Evolutionary conservation across 2,113 vertebrate species (phyloP).

Genomic region (Cnemophilus loriae): DNA sequence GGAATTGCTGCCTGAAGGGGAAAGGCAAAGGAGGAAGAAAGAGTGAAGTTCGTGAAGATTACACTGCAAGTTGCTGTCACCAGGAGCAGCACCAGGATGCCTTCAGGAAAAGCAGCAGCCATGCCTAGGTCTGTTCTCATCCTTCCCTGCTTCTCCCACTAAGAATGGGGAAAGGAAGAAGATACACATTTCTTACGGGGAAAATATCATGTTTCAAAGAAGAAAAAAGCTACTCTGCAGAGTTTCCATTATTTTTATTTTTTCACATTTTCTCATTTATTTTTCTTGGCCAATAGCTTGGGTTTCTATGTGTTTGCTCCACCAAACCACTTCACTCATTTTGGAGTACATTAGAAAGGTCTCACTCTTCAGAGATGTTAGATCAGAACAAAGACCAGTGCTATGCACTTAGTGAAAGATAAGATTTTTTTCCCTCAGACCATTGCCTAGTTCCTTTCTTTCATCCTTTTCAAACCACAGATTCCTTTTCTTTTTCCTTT

Average conservation of each 20-base stretch:
- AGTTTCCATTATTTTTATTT: background rate
- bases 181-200: background rate
- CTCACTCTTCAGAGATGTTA: background rate
- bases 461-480: background rate
- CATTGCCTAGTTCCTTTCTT: background rate
- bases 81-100: background rate
- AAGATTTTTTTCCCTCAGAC: background rate
- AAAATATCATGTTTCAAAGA: background rate
- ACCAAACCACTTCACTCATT: background rate
- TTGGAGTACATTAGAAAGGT: background rate
- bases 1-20: background rate
- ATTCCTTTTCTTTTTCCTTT: background rate
- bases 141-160: background rate
- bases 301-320: background rate
- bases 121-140: background rate
- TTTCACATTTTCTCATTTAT: background rate
- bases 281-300: background rate
- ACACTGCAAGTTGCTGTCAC: background rate
- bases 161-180: background rate
- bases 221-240: background rate
- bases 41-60: background rate
- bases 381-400: background rate
- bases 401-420: background rate
- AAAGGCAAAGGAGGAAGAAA: background rate
- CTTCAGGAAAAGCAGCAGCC: background rate